phyloP scores from a whole-genome alignment of 2,797 vertebrate genomes.

The Platyrinchus mystaceus region DNA sequence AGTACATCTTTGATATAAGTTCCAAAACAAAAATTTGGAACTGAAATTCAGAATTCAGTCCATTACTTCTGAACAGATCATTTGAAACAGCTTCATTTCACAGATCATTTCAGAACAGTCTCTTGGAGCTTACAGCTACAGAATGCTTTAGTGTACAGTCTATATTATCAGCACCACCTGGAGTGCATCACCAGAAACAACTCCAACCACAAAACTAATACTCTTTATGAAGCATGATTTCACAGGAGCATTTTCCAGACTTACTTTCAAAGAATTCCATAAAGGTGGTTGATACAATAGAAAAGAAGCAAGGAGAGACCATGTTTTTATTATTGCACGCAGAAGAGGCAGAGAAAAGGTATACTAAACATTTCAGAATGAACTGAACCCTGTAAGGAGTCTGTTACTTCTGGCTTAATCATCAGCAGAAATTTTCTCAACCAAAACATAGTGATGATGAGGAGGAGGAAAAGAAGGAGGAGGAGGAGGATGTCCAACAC shows the following conservation, averaged over 20 bases:
- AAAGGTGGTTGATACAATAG: not conserved
- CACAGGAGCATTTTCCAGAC: not conserved
- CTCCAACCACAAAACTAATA: not conserved
- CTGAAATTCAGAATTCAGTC: not conserved
- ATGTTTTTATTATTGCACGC: not conserved
- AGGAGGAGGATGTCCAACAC: not conserved
- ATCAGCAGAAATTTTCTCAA: not conserved
- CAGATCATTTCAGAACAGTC: not conserved
- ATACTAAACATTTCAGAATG: not conserved
- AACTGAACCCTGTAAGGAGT: not conserved
- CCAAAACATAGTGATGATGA: not conserved
- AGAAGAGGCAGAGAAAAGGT: not conserved
- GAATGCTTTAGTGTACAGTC: not conserved
- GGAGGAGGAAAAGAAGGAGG: not conserved
- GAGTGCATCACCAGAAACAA: not conserved
- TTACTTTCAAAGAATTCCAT: not conserved
- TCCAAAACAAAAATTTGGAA: not conserved
- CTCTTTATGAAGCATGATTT: not conserved
- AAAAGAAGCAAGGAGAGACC: not conserved
- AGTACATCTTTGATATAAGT: not conserved
- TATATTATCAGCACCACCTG: slow-evolving; percentile 54
- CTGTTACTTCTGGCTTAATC: not conserved
- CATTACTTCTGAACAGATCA: not conserved
- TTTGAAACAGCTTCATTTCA: not conserved
- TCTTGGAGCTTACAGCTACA: not conserved